These are phyloP conservation scores for Formica aserva DNA, from an alignment of 2,888 invertebrate genomes.

Conservation along the genomic window DNA sequence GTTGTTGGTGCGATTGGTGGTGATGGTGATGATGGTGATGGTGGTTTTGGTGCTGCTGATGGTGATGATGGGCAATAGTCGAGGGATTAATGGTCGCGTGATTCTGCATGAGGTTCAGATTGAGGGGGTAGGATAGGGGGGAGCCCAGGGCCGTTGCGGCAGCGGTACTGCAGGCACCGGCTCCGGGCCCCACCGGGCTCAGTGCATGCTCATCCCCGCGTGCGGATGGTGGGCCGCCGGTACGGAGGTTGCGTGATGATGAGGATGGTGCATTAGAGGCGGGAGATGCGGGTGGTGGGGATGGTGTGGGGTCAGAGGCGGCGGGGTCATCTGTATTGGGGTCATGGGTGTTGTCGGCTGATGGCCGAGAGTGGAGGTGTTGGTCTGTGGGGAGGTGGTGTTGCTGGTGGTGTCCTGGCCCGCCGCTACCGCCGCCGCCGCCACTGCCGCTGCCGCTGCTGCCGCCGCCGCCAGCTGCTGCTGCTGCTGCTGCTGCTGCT, in stretches of 20 bases:
- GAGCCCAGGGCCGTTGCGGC: conserved; percentile 85
- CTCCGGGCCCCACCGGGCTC: conserved; percentile 92
- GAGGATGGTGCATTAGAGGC: conserved; percentile 87
- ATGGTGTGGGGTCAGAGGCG: conserved; percentile 88
- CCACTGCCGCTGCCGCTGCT: conserved; percentile 82
- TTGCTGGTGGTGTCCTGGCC: conserved; percentile 83
- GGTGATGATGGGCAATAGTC: conserved; percentile 72
- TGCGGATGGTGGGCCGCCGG: conserved; percentile 85
- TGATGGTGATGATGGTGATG: conserved; percentile 77
- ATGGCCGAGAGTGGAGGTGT: conserved; percentile 82
- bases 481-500: conserved; percentile 76
- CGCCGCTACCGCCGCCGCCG: conserved; percentile 84
- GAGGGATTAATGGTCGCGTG: conserved; percentile 74
- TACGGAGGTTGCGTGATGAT: conserved; percentile 85
- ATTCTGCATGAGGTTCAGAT: conserved; percentile 83
- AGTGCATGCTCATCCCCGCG: conserved; percentile 89
- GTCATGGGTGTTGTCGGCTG: conserved; percentile 87
- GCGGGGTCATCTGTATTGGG: conserved; percentile 86
- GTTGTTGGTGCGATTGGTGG: conserved; percentile 78
- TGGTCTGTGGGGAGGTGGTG: conserved; percentile 80
- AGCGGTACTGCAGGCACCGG: conserved; percentile 83
- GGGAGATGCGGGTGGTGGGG: conserved; percentile 89
- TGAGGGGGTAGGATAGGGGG: conserved; percentile 85
- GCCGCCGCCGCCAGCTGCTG: conserved; percentile 66
- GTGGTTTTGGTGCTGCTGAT: conserved; percentile 77